Evolutionary conservation across 1,140 invertebrate genomes (phyloP).

Genomic region (Euura saliciscinereae): DNA sequence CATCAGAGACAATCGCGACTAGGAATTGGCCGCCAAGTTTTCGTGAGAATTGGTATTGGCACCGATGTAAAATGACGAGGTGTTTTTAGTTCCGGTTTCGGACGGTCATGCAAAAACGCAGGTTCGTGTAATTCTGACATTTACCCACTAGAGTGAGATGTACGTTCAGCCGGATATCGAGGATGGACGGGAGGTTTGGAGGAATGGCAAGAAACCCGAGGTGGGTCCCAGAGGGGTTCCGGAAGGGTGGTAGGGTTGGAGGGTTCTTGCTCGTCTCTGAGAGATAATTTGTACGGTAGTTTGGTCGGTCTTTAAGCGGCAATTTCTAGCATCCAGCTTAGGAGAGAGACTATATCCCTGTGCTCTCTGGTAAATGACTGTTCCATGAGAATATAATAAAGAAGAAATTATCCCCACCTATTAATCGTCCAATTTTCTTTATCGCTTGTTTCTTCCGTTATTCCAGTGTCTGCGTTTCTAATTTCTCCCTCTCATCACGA

Average conservation of each 20-base stretch:
- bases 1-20: no score
- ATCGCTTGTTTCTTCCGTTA: no score
- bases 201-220: slow-evolving; percentile 2
- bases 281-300: background rate
- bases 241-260: background rate
- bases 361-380: no score
- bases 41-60: no score
- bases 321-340: background rate
- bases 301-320: background rate
- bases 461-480: no score
- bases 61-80: no score
- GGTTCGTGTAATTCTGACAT: background rate
- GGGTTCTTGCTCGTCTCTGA: background rate
- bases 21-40: no score
- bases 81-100: no score
- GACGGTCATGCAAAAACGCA: background rate
- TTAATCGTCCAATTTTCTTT: no score
- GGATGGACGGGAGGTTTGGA: background rate
- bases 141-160: background rate
- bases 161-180: background rate
- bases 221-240: background rate
- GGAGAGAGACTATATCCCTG: background rate
- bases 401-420: no score
- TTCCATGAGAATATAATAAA: no score
- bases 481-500: no score